These are phyloP conservation scores for Drosophila varians DNA, from an alignment of 1,140 invertebrate species.

Conservation along the genomic window DNA sequence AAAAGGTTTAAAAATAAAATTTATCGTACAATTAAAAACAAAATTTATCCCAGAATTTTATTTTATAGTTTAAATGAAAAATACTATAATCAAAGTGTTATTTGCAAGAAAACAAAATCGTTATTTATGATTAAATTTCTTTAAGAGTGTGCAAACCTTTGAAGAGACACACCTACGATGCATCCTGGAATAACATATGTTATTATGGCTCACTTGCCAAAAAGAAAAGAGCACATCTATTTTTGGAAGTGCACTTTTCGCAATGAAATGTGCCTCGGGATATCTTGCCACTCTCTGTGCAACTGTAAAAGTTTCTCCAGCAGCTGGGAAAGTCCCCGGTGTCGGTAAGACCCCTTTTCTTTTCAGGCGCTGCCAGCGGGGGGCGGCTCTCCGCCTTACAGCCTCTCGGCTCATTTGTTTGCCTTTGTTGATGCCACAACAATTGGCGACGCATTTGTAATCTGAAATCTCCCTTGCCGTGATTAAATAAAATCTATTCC, in stretches of 20 bases:
- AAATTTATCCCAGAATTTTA: no score
- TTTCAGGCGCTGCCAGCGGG: conserved; percentile 8
- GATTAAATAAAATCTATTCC: conserved; percentile 81
- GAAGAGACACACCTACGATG: no score
- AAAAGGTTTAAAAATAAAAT: no score
- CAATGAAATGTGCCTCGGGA: conserved; percentile 32
- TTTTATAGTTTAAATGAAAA: no score
- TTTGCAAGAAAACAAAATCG: no score
- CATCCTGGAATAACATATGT: no score
- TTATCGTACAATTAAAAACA: no score
- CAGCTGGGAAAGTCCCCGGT: conserved; percentile 23
- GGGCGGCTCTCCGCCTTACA: no score
- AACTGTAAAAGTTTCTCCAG: conserved; percentile 53
- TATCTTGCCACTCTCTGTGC: conserved; percentile 25
- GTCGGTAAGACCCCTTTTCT: conserved; percentile 21
- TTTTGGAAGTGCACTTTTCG: conserved; percentile 17
- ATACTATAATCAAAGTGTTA: no score
- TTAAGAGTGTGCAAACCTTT: no score
- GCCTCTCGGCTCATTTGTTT: conserved; percentile 66
- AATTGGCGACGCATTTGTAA: conserved; percentile 48
- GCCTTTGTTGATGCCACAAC: conserved; percentile 75
- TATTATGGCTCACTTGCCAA: no score
- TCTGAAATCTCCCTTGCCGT: conserved; percentile 44
- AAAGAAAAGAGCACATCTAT: background rate
- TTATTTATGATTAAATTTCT: no score